phyloP scores from a whole-genome alignment of 1,140 invertebrate genomes.

The Cydia amplana region DNA sequence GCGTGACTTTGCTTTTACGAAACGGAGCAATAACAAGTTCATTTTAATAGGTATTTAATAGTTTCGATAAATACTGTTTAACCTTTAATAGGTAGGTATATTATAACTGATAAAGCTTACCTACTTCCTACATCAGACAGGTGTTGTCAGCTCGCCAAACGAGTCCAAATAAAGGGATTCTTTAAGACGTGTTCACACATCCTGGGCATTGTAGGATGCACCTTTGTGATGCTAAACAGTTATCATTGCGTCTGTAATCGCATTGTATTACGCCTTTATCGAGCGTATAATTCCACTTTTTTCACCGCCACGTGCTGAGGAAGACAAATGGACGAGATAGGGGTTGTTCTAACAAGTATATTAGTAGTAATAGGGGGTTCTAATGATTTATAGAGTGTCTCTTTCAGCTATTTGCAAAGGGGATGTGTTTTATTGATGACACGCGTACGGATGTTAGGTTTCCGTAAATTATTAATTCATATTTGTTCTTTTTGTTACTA shows the following conservation, averaged over 20 bases:
- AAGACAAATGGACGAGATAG: slow-evolving; percentile 71
- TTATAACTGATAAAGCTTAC: neutral
- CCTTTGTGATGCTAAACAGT: slow-evolving; percentile 75
- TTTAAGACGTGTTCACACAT: slow-evolving; percentile 58
- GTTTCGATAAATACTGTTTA: too few relatives aligned
- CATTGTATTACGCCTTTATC: slow-evolving; percentile 56
- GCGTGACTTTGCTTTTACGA: too few relatives aligned
- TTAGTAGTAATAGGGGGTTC: slow-evolving; percentile 70
- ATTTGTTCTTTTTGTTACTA: neutral
- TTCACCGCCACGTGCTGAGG: slow-evolving; percentile 68
- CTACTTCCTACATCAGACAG: slow-evolving; percentile 1
- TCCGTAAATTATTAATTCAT: slow-evolving; percentile 8
- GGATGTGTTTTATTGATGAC: slow-evolving; percentile 71
- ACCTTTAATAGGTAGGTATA: neutral
- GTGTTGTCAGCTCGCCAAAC: slow-evolving; percentile 55
- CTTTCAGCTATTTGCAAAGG: slow-evolving; percentile 69
- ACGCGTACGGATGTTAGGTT: slow-evolving; percentile 48
- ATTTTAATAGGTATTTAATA: too few relatives aligned
- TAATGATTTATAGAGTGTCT: slow-evolving; percentile 77
- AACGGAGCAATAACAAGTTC: too few relatives aligned
- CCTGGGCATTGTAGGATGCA: slow-evolving; percentile 61
- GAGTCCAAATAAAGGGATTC: slow-evolving; percentile 52
- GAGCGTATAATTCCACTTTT: slow-evolving; percentile 69
- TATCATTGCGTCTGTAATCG: slow-evolving; percentile 59
- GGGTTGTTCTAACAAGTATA: slow-evolving; percentile 79